Percentiles rank a stretch among this genome's conserved stretches.
phyloP scores from a whole-genome alignment of 1,140 invertebrate genomes.

The Reticulitermes speratus region DNA sequence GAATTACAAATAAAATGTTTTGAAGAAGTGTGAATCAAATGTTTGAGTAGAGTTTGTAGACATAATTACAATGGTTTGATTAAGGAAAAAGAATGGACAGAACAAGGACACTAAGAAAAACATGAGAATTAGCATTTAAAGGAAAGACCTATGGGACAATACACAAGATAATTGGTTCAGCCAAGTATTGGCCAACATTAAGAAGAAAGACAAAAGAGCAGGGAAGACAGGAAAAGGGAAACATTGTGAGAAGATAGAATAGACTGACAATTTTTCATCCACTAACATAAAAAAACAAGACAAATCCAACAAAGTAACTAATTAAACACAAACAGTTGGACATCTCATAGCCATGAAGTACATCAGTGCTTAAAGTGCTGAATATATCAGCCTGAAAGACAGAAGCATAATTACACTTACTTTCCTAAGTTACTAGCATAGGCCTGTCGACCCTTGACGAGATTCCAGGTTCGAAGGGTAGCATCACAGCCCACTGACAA shows the following conservation, averaged over 20 bases:
- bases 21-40: neutral
- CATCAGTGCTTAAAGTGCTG: too few relatives aligned
- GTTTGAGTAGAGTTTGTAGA: neutral
- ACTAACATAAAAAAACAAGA: conserved; percentile 55
- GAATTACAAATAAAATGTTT: too few relatives aligned
- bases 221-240: neutral
- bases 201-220: too few relatives aligned
- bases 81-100: neutral
- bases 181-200: too few relatives aligned
- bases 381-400: neutral
- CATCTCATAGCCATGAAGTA: conserved; percentile 31
- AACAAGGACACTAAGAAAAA: neutral
- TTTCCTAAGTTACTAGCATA: conserved; percentile 80
- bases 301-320: conserved; percentile 41
- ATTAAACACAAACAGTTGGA: conserved; percentile 37
- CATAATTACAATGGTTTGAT: neutral
- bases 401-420: conserved; percentile 37
- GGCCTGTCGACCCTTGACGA: conserved; percentile 84
- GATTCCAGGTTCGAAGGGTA: conserved; percentile 88
- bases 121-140: neutral
- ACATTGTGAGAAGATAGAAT: too few relatives aligned
- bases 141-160: too few relatives aligned
- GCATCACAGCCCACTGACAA: conserved; percentile 82
- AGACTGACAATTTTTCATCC: conserved; percentile 38
- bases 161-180: too few relatives aligned